Percentiles rank a stretch among this genome's conserved stretches.
Evolutionary conservation across 2,113 vertebrate genomes (phyloP).

Genomic region (Sinosuthora webbiana): DNA sequence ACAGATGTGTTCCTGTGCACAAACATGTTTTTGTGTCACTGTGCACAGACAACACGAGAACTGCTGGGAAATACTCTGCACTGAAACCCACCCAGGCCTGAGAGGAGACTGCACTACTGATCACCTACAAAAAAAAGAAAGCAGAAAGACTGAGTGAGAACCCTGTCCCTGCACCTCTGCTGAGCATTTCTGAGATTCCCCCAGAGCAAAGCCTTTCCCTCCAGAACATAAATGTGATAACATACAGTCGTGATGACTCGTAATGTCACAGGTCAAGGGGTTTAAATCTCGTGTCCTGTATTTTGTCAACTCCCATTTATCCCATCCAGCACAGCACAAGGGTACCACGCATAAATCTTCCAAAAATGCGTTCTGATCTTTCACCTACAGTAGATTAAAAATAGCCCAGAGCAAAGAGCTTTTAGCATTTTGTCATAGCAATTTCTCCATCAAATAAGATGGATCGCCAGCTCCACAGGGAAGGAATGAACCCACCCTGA

Average conservation of each 20-base stretch:
- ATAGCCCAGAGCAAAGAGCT: constrained; percentile 44
- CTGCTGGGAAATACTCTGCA: background rate
- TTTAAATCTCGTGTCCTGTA: background rate
- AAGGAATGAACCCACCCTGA: background rate
- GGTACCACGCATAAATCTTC: constrained; percentile 9
- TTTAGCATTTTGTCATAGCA: constrained; percentile 52
- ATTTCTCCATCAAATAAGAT: constrained; percentile 31
- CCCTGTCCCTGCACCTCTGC: background rate
- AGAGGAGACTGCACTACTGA: background rate
- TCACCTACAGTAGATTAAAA: constrained; percentile 64
- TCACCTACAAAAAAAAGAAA: background rate
- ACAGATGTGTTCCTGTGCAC: background rate
- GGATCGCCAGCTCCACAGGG: background rate
- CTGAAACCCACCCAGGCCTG: background rate
- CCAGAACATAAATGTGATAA: background rate
- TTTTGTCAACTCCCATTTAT: constrained; percentile 44
- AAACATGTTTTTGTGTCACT: background rate
- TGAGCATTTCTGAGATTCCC: background rate
- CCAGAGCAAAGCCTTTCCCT: background rate
- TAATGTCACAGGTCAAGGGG: constrained; percentile 21
- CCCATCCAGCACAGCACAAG: background rate
- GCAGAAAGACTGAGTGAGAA: background rate
- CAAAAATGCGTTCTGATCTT: constrained; percentile 55
- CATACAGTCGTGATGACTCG: background rate
- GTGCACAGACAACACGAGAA: background rate